phyloP scores from a whole-genome alignment of 92 coral and sea anemone species.

The Anthopleura xanthogrammica region DNA sequence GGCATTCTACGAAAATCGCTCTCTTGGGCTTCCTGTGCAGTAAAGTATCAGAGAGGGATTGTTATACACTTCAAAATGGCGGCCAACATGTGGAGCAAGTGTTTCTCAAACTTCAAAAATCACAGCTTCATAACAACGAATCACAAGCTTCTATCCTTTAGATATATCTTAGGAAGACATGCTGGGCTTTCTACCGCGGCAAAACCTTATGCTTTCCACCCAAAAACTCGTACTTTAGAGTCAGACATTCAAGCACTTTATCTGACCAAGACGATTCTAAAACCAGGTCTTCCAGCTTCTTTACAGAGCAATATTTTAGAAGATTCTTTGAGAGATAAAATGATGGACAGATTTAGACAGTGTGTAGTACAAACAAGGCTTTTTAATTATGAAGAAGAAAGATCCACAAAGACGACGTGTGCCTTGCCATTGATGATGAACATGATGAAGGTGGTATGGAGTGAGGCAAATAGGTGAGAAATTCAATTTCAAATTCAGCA shows the following conservation, averaged over 20 bases:
- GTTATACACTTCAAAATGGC: constrained; percentile 14
- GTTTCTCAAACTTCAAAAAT: neutral
- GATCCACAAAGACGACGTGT: constrained; percentile 68
- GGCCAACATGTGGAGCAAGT: constrained; percentile 6
- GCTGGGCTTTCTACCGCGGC: constrained; percentile 18
- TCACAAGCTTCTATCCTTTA: neutral
- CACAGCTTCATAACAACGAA: neutral
- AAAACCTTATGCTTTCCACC: constrained; percentile 85
- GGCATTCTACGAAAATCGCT: neutral
- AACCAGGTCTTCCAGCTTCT: constrained; percentile 56
- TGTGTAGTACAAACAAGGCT: constrained; percentile 61
- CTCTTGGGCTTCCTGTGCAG: constrained; percentile 7
- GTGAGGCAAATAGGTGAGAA: constrained; percentile 64
- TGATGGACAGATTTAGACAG: constrained; percentile 76
- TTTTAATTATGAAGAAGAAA: constrained; percentile 60
- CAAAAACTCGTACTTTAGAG: constrained; percentile 84
- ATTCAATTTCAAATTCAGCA: too few species aligned
- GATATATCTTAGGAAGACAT: neutral
- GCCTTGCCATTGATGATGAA: constrained; percentile 84
- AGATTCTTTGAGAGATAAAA: constrained; percentile 34
- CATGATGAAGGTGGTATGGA: constrained; percentile 88
- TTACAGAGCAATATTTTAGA: constrained; percentile 35
- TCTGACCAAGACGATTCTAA: constrained; percentile 74
- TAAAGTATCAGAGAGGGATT: neutral
- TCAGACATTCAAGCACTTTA: constrained; percentile 76